Base-by-base conservation (phyloP, 1,140 invertebrate species). In the Sycophaga agraensis region DNA sequence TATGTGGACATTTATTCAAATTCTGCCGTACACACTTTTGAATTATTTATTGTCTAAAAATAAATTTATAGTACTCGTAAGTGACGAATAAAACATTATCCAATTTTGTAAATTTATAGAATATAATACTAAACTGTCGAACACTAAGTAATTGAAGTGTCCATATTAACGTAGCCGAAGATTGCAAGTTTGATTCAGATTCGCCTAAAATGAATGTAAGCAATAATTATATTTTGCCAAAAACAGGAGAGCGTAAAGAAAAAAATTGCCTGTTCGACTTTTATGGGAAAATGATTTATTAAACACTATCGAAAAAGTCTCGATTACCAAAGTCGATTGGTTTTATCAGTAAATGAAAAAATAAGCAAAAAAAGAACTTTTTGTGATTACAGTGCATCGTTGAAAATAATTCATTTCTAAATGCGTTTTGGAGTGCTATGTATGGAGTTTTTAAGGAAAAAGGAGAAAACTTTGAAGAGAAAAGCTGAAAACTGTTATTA, bases 301-400 rank as follows among this genome's bases (percentile, higher is more conserved):
- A 40, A 51, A 49, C 22, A 45, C 42, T 45, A 21, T 54, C 37
- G 50, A 64, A 63, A 66, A 69, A 65, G 63, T 65, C 63, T 68
- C 63, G 51, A 66, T 70, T 66, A 68, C 63, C 45, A 63, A 54
- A 22, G 65, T 68, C 59, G 50, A 67, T 66, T 48, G 53, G 46
- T 54, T 55, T 61, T 61, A 54, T 48, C 37, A 4, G 17, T 54
- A 26, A 54, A 24, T 54, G 48, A 48, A 61, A 48, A 48, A 8
- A 40, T 39, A 34, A 21, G 26, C 9, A 19, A 39, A 34, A 53
- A 24, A 53, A n/a, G 5, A 51, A 34, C 16, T 19, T 39, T 60
- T 55, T 55, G 35, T 55, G 16, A 54, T 48, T 54, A 63, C 55
- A 24, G 34, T 63, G 50, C n/a, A 60, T 70, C 63, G 66, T 70